Base-by-base conservation (phyloP, 2,888 invertebrate genomes). In the Cryptus armator region DNA sequence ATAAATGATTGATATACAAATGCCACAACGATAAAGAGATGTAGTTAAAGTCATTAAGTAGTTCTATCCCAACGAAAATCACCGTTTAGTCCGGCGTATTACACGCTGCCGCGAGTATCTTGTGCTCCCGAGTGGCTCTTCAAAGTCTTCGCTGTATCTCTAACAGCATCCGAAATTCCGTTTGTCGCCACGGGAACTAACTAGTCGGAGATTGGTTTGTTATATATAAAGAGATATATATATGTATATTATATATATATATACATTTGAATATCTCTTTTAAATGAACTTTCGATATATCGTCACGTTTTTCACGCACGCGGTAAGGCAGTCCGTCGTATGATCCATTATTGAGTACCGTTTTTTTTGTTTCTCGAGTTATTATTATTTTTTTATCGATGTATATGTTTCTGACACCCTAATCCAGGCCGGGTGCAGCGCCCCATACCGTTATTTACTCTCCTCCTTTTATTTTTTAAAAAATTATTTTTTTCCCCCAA, bases 381-480 rank as follows among this genome's bases (percentile, higher is more conserved):
- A 37, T 37, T 37, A 37, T 37, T 37, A n/a, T 37, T 37, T 37
- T 37, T 24, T 24, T 24, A 56, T 24, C 19, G 19, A 9, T 24
- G 24, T 24, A 56, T 19, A 56, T 56, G 56, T 56, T 24, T 19
- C 56, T 24, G 88, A 84, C 90, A 91, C 90, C 90, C 90, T 90
- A 89, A 90, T 90, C 90, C 90, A 89, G 90, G 90, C 90, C 91
- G 90, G 90, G 90, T 91, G 89, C 87, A 81, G 80, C 78, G 84
- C 79, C 85, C 85, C 81, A 83, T 84, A 76, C 84, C 84, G 82
- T 67, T 77, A 19, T 74, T 59, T 74, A 72, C 64, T 78, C 46
- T 59, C 74, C 48, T 12, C 59, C 56, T 51, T 24, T 51, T 64
- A 24, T 51, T 66, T n/a, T 77, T 66, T 19, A n/a, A 19, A 19